Evolutionary conservation across 2,888 invertebrate species (phyloP), one percentile per base, ranked within the genome.

Genomic region (Zygaena filipendulae): DNA sequence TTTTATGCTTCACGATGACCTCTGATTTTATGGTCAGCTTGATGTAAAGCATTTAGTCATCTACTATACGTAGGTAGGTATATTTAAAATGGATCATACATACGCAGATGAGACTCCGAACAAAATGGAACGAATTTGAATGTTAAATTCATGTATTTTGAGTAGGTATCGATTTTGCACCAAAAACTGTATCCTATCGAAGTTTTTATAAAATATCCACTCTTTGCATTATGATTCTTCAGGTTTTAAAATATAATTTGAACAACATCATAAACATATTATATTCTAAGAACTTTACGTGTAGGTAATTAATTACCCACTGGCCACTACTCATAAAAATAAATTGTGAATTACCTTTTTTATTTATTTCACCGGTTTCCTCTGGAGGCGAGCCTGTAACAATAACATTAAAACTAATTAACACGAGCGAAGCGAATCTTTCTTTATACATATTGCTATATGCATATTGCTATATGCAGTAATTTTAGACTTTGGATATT

Each of bases 271-370:
- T n/a, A n/a, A n/a, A n/a, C n/a, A n/a, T n/a, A n/a, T n/a, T n/a
- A n/a, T n/a, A n/a, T n/a, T n/a, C n/a, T n/a, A n/a, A n/a, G n/a
- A n/a, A n/a, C n/a, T n/a, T n/a, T n/a, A n/a, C n/a, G n/a, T n/a
- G n/a, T n/a, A n/a, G n/a, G n/a, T n/a, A n/a, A n/a, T n/a, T n/a
- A n/a, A n/a, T n/a, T n/a, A n/a, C n/a, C n/a, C n/a, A n/a, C n/a
- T n/a, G n/a, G n/a, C n/a, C n/a, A n/a, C n/a, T n/a, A n/a, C n/a
- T n/a, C n/a, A n/a, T n/a, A n/a, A n/a, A n/a, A n/a, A n/a, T n/a
- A n/a, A n/a, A n/a, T n/a, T n/a, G n/a, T n/a, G n/a, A n/a, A n/a
- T 43, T 68, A 77, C 77, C 75, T 75, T 75, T 75, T 52, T 75
- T 72, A 47, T 48, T 69, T 52, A 57, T 64, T 49, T 77, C 77